phyloP scores from a whole-genome alignment of 2,113 vertebrate species.

The Catharus minimus region DNA sequence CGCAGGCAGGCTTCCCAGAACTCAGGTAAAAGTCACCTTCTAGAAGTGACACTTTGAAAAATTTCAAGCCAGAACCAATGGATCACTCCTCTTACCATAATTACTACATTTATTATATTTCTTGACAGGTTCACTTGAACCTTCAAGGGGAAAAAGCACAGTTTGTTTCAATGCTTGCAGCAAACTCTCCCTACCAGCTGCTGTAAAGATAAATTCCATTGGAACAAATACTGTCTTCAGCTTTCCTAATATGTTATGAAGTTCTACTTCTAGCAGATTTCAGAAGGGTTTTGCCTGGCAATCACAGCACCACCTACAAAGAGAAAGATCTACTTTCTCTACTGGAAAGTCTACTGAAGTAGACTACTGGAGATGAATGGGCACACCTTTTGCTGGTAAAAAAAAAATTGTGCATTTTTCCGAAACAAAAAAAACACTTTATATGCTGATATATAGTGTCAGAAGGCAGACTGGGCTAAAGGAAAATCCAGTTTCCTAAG shows the following conservation, averaged over 20 bases:
- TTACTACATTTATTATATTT: background rate
- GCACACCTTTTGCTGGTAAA: background rate
- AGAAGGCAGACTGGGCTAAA: background rate
- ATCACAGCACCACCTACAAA: background rate
- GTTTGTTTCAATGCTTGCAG: background rate
- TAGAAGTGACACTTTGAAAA: background rate
- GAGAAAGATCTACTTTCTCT: background rate
- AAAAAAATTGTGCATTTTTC: rapidly evolving
- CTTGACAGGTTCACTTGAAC: background rate
- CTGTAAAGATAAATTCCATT: background rate
- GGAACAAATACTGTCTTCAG: background rate
- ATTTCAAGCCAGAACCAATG: background rate
- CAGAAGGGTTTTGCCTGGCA: background rate
- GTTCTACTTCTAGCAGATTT: background rate
- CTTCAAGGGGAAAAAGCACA: background rate
- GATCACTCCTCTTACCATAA: background rate
- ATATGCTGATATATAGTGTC: background rate
- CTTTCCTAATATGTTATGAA: background rate
- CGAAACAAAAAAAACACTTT: background rate
- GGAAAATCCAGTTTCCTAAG: background rate
- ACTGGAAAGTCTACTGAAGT: too few relatives aligned
- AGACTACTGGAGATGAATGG: background rate
- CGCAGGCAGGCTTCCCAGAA: background rate
- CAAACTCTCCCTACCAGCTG: background rate
- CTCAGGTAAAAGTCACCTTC: background rate